Conservation (phyloP, 1,140 invertebrate genomes). For the Saccostrea echinata region DNA sequence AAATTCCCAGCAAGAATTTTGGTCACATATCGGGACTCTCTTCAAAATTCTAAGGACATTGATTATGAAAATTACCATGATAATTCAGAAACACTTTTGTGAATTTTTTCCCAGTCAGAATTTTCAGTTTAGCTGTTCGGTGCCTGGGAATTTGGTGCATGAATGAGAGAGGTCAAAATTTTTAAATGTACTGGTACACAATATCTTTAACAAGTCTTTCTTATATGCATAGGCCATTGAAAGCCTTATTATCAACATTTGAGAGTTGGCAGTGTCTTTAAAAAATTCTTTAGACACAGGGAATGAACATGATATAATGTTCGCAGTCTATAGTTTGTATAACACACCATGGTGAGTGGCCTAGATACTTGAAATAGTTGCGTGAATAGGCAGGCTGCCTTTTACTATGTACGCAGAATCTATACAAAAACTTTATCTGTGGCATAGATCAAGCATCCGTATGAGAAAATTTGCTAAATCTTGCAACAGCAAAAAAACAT, state of each 20-base stretch:
- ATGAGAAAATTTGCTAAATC: no score
- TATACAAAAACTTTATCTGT: slow-evolving; percentile 1
- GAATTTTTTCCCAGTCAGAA: background rate
- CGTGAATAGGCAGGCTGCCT: slow-evolving; percentile 12
- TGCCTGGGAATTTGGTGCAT: slow-evolving; percentile 26
- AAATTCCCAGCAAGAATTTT: background rate
- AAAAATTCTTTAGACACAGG: slow-evolving; percentile 2
- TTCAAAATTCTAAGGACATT: background rate
- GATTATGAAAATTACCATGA: background rate
- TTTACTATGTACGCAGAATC: background rate
- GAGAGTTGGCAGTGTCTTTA: background rate
- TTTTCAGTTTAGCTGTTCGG: background rate
- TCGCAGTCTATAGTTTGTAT: background rate
- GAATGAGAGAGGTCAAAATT: slow-evolving; percentile 34
- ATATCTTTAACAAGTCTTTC: background rate
- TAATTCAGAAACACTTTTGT: background rate
- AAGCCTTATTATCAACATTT: background rate
- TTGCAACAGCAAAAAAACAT: no score
- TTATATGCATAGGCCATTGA: slow-evolving; percentile 15
- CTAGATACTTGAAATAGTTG: slow-evolving; percentile 29
- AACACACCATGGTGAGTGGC: background rate
- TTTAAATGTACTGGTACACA: background rate
- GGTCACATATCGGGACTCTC: background rate
- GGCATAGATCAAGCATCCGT: background rate
- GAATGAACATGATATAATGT: slow-evolving; percentile 1